Evolutionary conservation across 2,888 invertebrate genomes (phyloP), one percentile per base, ranked within the genome.

Genomic region (Plemyria rubiginata): DNA sequence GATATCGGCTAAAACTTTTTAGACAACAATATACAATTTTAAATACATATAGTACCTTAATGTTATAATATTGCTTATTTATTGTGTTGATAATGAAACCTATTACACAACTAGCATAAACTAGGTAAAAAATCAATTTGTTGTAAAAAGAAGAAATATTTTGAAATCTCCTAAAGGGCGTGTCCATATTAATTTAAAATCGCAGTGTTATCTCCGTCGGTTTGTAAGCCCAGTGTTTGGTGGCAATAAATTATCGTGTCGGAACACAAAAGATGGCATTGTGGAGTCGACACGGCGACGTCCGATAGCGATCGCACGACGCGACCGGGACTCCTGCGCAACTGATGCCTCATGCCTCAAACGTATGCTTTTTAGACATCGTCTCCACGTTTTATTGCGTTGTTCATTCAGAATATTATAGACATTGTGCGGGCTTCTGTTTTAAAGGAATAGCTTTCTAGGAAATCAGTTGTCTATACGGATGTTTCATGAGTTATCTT

Each of bases 261-360:
- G 85, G 84, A 86, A 86, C 83, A 91, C 90, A 91, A 90, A 91
- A 89, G 90, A 88, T 88, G 87, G 87, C 84, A 89, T 89, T 88
- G 87, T 86, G 85, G 77, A 82, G 86, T 84, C 82, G 84, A 87
- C 86, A 89, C 87, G 86, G 87, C 88, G 87, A 87, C 85, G 86
- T 80, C 73, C 84, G 90, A 90, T 90, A 89, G 82, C 79, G 77
- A 90, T 89, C 90, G 77, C 78, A 73, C 77, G 76, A 67, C 78
- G 74, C 77, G 76, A 68, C 68, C 65, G 66, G 55, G 69, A 68
- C 73, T 70, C 71, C 69, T 52, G 69, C 69, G 64, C 68, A 69
- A 69, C 70, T 70, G 65, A 66, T 70, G 67, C 65, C 68, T 62
- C 50, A 68, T 66, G 55, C 66, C 62, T 63, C 68, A 58, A 61